Evolutionary conservation across 2,113 vertebrate species (phyloP).

Genomic region (Syngnathus scovelli): DNA sequence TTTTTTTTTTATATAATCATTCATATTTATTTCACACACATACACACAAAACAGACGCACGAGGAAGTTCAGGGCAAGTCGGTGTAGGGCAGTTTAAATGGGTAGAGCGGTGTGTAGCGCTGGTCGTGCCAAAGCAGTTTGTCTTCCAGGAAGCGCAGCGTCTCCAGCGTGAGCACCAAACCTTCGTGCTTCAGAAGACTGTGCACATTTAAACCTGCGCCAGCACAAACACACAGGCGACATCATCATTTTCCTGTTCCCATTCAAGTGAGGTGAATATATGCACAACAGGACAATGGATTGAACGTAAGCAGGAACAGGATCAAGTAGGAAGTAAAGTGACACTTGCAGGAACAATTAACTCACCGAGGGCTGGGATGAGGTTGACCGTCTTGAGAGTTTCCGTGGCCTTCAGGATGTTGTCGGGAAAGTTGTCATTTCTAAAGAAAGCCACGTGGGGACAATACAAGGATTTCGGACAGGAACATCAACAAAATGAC

Average conservation of each 20-base stretch:
- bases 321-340: not conserved
- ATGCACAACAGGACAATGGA: too few relatives aligned
- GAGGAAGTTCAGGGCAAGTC: slow-evolving; percentile 65
- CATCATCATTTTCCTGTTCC: not conserved
- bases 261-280: too few relatives aligned
- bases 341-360: not conserved
- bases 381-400: slow-evolving; percentile 76
- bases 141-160: slow-evolving; percentile 78
- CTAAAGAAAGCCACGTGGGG: slow-evolving; percentile 50
- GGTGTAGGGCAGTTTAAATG: slow-evolving; percentile 75
- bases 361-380: slow-evolving; percentile 81
- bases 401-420: slow-evolving; percentile 67
- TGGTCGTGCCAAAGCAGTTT: slow-evolving; percentile 83
- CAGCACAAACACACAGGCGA: not conserved
- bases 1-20: too few relatives aligned
- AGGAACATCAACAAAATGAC: not conserved
- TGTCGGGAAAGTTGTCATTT: slow-evolving; percentile 73
- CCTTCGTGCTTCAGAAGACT: slow-evolving; percentile 83
- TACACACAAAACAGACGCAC: slow-evolving; percentile 39
- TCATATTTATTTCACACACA: not conserved
- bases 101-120: slow-evolving; percentile 71
- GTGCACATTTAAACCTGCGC: slow-evolving; percentile 82
- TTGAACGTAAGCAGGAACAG: not conserved
- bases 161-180: slow-evolving; percentile 76
- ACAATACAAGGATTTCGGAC: not conserved